Evolutionary conservation across 2,113 vertebrate species (phyloP), one percentile per base, ranked within the genome.

Genomic region (Erythrocercus mccallii): DNA sequence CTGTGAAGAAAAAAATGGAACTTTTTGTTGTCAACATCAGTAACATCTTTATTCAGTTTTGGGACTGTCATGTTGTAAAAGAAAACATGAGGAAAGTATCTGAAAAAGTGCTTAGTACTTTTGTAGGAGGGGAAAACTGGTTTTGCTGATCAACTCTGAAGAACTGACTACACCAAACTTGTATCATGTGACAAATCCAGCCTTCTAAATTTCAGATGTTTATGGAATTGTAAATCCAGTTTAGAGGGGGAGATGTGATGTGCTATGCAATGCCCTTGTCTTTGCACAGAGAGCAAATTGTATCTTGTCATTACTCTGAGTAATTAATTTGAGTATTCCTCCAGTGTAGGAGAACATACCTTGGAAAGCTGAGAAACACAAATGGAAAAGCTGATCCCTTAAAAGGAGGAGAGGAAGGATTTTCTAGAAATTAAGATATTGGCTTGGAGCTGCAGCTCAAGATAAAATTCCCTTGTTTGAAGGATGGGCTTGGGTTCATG

Each of bases 261-360:
- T 48, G 16, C 23, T 54, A 0, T 33, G 45, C 15, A 28, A 2
- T 35, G 45, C 28, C 38, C n/a, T 65, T 2, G 0, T 14, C 14
- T 44, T 50, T 85, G 60, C 22, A 48, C 0, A 37, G 8, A 27
- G 45, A 60, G 56, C 25, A 86, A 62, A 62, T 3, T 38, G 27
- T 20, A 40, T 25, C 31, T 57, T 72, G 42, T 12, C 31, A n/a
- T 58, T n/a, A 20, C 22, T 76, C 31, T 11, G 17, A 48, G 35
- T 33, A 48, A 27, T 16, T 60, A 4, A 13, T 45, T 8, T 24
- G 33, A 42, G 4, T 22, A 9, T 74, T 66, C 38, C 47, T 47
- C 12, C 45, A 37, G 3, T 25, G 61, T 17, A 14, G 25, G 35
- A 50, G 7, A 84, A 17, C 28, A 31, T 5, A 27, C 18, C 33